Evolutionary conservation across 2,888 invertebrate genomes (phyloP).

Genomic region (Sericinus montela): DNA sequence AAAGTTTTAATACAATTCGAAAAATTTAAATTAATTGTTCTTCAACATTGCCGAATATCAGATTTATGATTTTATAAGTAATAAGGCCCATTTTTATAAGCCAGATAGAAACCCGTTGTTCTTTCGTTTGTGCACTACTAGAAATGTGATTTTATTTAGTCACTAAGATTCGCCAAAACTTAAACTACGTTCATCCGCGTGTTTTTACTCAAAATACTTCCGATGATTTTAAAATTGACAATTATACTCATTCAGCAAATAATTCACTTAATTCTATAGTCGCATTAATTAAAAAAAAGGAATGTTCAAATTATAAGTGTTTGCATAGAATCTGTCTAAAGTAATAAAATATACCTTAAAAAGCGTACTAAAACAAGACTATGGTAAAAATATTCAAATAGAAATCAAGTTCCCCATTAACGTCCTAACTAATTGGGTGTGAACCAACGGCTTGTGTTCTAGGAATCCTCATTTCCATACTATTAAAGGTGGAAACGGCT

Average conservation of each 20-base stretch:
- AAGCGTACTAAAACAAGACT: constrained; percentile 7
- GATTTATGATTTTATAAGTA: no score
- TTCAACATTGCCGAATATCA: no score
- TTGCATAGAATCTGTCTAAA: constrained; percentile 12
- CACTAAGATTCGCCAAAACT: no score
- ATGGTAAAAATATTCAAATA: constrained; percentile 31
- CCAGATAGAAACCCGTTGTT: no score
- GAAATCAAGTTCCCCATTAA: constrained; percentile 45
- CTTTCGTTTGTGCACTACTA: no score
- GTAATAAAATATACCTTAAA: constrained; percentile 20
- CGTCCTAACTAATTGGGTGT: constrained; percentile 54
- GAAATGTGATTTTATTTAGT: no score
- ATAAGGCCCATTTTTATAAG: no score
- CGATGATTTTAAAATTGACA: neutral
- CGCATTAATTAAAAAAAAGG: constrained; percentile 14
- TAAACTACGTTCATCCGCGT: no score
- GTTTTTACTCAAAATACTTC: no score
- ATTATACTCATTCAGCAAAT: constrained; percentile 11
- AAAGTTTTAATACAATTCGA: no score
- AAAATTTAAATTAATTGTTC: no score
- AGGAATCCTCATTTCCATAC: constrained; percentile 48
- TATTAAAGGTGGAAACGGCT: constrained; percentile 49
- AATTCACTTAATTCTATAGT: constrained; percentile 7
- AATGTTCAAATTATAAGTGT: constrained; percentile 10
- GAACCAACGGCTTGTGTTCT: constrained; percentile 49